These are phyloP conservation scores for Dendropsophus ebraccatus DNA, from an alignment of 2,113 vertebrate species.

Conservation along the genomic window DNA sequence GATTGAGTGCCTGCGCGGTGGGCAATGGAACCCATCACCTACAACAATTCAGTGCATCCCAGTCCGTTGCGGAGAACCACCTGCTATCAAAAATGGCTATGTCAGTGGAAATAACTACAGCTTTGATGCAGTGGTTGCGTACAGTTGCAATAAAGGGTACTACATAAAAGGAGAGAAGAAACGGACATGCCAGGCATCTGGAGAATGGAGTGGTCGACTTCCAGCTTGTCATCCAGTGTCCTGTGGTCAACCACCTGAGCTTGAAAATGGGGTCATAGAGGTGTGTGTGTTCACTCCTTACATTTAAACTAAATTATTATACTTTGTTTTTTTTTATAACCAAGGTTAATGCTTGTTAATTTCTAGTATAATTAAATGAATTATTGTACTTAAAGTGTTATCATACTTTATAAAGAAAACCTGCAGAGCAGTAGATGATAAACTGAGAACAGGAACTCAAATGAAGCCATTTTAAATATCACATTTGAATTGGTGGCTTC, in stretches of 20 bases:
- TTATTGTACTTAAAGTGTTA: neutral
- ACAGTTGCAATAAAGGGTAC: constrained; percentile 91
- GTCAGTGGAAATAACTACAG: constrained; percentile 90
- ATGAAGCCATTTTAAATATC: no score
- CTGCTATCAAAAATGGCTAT: constrained; percentile 83
- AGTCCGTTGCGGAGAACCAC: constrained; percentile 88
- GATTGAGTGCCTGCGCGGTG: constrained; percentile 87
- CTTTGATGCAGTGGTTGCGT: constrained; percentile 93
- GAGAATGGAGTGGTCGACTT: constrained; percentile 86
- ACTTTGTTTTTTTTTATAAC: no score
- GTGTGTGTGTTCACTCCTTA: constrained; percentile 70
- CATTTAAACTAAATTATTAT: no score
- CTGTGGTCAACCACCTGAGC: constrained; percentile 78
- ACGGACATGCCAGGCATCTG: constrained; percentile 89
- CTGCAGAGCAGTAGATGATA: no score
- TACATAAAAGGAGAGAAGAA: constrained; percentile 94
- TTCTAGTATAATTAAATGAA: neutral
- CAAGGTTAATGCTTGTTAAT: neutral
- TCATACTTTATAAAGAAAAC: no score
- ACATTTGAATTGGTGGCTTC: no score
- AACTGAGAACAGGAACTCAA: no score
- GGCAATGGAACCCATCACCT: constrained; percentile 89
- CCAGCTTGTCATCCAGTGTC: constrained; percentile 89
- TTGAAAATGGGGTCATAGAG: constrained; percentile 87
- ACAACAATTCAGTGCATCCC: constrained; percentile 87